These are phyloP conservation scores for Cassiopea xamachana DNA, from an alignment of 30 jellyfish, hydroid and myxozoan species.

Conservation along the genomic window DNA sequence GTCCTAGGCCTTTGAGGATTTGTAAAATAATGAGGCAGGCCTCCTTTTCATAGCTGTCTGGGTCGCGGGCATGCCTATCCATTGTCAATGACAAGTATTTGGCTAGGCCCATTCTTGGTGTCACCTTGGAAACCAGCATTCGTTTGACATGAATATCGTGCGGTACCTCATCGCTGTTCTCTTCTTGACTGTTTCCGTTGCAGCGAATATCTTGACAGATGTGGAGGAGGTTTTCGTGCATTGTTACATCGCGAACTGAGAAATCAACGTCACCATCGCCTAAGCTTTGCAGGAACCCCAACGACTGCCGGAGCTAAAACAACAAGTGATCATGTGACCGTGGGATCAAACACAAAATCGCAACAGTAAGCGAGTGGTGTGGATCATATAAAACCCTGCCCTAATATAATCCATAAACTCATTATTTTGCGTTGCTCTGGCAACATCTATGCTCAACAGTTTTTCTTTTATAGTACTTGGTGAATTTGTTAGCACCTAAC, in stretches of 20 bases:
- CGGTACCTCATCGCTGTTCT: conserved; percentile 66
- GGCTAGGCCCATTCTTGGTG: conserved; percentile 81
- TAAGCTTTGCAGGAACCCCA: conserved; percentile 46
- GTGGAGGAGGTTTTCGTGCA: conserved; percentile 85
- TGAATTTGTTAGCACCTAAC: too few relatives aligned
- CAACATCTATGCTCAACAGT: too few relatives aligned
- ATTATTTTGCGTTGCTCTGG: too few relatives aligned
- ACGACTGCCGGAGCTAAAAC: conserved; percentile 66
- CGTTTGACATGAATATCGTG: conserved; percentile 75
- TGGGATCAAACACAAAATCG: not conserved
- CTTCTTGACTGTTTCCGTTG: conserved; percentile 18
- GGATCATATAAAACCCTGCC: too few relatives aligned
- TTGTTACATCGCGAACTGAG: conserved; percentile 45
- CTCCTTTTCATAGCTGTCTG: conserved; percentile 88
- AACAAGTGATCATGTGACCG: not conserved
- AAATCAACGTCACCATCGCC: not conserved
- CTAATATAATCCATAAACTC: too few relatives aligned
- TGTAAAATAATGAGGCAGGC: conserved; percentile 82
- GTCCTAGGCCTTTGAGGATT: conserved; percentile 79
- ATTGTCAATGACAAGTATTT: conserved; percentile 68
- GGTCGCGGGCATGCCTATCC: conserved; percentile 82
- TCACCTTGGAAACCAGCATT: conserved; percentile 77
- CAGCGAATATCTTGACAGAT: conserved; percentile 77
- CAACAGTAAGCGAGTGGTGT: not conserved
- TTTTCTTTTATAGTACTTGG: too few relatives aligned